Evolutionary conservation across 2,797 vertebrate species (phyloP).

Genomic region (Eremophila alpestris): DNA sequence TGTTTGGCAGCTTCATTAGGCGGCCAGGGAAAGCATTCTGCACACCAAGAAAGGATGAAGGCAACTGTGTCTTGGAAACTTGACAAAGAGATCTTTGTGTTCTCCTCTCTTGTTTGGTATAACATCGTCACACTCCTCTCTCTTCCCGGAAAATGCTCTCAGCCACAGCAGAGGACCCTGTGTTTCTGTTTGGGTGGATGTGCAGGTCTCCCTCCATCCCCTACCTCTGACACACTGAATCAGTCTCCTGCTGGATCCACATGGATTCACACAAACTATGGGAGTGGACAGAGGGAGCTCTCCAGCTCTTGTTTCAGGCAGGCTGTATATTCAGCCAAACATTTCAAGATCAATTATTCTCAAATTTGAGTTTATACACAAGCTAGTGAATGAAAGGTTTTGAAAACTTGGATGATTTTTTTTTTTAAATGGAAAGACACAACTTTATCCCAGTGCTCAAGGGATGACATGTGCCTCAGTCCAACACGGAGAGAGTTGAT

Average conservation of each 20-base stretch:
- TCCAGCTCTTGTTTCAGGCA: slow-evolving; percentile 15
- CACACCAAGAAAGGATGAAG: slow-evolving; percentile 46
- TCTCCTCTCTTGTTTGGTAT: slow-evolving; percentile 20
- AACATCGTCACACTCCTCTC: neutral
- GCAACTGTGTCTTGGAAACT: slow-evolving; percentile 46
- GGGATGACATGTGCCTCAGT: neutral
- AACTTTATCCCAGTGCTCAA: neutral
- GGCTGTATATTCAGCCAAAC: neutral
- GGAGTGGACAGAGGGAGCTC: neutral
- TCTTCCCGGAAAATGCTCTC: slow-evolving; percentile 4
- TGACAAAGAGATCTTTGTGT: slow-evolving; percentile 55
- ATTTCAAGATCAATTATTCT: slow-evolving; percentile 51
- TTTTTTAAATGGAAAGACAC: neutral
- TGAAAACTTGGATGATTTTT: neutral
- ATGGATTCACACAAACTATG: slow-evolving; percentile 52
- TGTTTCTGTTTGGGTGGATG: slow-evolving; percentile 25
- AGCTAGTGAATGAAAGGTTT: neutral
- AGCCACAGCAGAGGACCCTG: neutral
- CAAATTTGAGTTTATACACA: slow-evolving; percentile 9
- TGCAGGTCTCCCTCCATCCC: neutral
- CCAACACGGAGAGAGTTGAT: neutral
- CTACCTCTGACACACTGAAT: slow-evolving; percentile 29
- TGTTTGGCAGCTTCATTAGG: slow-evolving; percentile 34
- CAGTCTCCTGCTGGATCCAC: slow-evolving; percentile 41
- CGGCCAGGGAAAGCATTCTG: slow-evolving; percentile 21